phyloP scores from a whole-genome alignment of 2,797 vertebrate genomes.

The Falco peregrinus region DNA sequence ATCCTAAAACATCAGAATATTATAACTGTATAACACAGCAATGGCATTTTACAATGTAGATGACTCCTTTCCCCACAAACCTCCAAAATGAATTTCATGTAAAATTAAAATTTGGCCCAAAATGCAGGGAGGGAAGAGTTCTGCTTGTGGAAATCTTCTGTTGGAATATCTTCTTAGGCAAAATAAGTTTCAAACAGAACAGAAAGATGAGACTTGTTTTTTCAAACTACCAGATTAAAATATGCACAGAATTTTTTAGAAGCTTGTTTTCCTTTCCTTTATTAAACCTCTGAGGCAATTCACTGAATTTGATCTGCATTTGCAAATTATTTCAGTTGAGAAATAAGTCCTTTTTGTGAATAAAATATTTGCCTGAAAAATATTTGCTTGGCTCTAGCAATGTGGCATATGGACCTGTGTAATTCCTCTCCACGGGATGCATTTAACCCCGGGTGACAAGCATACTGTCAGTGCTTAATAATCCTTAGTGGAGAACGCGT shows the following conservation, averaged over 20 bases:
- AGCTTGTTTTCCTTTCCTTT: neutral
- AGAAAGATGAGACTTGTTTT: neutral
- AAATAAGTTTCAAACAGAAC: neutral
- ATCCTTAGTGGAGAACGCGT: neutral
- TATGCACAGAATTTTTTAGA: neutral
- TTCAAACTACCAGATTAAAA: neutral
- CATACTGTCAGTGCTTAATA: neutral
- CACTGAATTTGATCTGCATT: slow-evolving; percentile 19
- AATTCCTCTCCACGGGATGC: neutral
- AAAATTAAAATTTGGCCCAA: neutral
- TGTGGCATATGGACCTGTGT: neutral
- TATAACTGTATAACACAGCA: neutral
- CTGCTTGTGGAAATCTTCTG: neutral
- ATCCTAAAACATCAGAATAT: neutral
- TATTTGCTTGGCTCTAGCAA: slow-evolving; percentile 11
- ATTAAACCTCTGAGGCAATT: slow-evolving; percentile 12
- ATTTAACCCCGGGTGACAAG: slow-evolving; percentile 35
- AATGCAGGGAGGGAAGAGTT: neutral
- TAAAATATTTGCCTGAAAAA: slow-evolving; percentile 44
- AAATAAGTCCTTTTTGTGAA: slow-evolving; percentile 14
- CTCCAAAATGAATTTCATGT: neutral
- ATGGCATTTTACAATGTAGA: neutral
- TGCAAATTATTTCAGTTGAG: neutral
- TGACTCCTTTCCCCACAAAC: neutral
- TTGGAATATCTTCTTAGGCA: neutral